Conservation (phyloP, 2,113 vertebrate genomes). For the Scomber japonicus region DNA sequence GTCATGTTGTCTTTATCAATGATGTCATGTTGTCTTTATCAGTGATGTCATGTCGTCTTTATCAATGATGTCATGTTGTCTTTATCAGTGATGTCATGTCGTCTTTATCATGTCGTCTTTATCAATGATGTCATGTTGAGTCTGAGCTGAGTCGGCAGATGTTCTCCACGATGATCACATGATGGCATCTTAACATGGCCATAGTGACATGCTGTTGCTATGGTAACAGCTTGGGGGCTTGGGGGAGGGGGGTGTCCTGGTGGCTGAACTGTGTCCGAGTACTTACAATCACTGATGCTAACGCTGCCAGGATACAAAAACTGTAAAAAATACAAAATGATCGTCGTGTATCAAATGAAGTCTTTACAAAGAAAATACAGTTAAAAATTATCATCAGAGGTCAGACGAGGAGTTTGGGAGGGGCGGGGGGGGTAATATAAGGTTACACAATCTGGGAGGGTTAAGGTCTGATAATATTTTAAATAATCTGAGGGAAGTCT, state of each 20-base stretch:
- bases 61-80: neutral
- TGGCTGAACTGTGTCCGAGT: slow-evolving; percentile 1
- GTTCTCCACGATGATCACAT: neutral
- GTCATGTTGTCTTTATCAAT: too few species aligned
- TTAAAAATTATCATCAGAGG: slow-evolving; percentile 34
- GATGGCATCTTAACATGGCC: too few species aligned
- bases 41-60: too few species aligned
- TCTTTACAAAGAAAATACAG: slow-evolving; percentile 37
- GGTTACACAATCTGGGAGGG: too few species aligned
- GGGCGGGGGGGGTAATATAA: neutral
- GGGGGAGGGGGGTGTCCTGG: neutral
- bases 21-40: too few species aligned
- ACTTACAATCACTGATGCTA: slow-evolving; percentile 19
- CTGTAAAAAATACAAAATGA: slow-evolving; percentile 68
- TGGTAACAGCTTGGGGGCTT: slow-evolving; percentile 20
- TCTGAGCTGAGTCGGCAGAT: neutral
- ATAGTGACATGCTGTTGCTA: neutral
- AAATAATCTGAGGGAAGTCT: too few species aligned
- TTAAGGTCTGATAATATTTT: too few species aligned
- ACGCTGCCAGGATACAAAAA: slow-evolving; percentile 59
- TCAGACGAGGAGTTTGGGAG: neutral
- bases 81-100: too few species aligned
- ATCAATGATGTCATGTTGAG: neutral
- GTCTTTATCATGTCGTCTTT: too few species aligned
- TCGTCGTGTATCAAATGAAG: slow-evolving; percentile 44